Evolutionary conservation across 1,140 invertebrate genomes (phyloP).

Genomic region (Atta colombica): DNA sequence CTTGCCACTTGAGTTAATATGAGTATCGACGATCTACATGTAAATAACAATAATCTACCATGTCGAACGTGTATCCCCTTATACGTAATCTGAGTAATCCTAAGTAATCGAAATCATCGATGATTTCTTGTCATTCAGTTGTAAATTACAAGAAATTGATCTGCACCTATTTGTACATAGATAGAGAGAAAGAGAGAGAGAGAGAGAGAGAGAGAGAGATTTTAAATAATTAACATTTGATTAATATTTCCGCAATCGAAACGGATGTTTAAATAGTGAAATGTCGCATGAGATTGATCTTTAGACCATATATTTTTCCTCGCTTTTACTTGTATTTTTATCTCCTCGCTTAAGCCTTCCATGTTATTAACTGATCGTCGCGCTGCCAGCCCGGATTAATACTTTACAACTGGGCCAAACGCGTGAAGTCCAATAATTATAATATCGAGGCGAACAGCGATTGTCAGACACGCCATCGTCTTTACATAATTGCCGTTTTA

Average conservation of each 20-base stretch:
- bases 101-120: not conserved
- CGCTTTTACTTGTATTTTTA: constrained; percentile 35
- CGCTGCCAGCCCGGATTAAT: constrained; percentile 37
- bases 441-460: constrained; percentile 34
- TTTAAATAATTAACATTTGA: not conserved
- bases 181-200: too few species aligned
- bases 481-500: constrained; percentile 23
- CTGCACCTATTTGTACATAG: not conserved
- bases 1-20: constrained; percentile 29
- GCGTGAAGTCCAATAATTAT: constrained; percentile 37
- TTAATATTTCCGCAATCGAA: not conserved
- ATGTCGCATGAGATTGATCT: constrained; percentile 30
- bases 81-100: constrained; percentile 17
- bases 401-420: constrained; percentile 12
- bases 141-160: not conserved
- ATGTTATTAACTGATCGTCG: constrained; percentile 31
- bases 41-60: constrained; percentile 22
- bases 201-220: not conserved
- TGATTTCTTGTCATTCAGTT: not conserved
- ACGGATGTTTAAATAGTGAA: not conserved
- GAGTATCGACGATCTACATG: constrained; percentile 4
- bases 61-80: not conserved
- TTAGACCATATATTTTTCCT: constrained; percentile 1
- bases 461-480: not conserved
- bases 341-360: not conserved